These are phyloP conservation scores for Conus betulinus DNA, from an alignment of 1,140 invertebrate genomes.

Conservation along the genomic window DNA sequence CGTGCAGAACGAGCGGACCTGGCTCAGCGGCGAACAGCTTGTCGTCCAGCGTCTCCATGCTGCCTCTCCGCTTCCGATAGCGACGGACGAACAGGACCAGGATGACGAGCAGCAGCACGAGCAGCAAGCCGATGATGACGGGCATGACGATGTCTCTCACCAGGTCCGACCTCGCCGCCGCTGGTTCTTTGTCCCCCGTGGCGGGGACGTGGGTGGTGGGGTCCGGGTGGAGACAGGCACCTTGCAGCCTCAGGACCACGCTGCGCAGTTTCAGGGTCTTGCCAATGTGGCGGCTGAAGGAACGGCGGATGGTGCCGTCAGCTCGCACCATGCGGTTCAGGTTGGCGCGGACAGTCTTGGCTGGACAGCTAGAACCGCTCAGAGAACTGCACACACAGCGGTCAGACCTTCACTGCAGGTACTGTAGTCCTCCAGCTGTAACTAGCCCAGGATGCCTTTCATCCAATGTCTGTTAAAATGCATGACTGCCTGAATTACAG, in stretches of 20 bases:
- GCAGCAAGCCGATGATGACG: slow-evolving; percentile 40
- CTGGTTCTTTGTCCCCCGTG: background rate
- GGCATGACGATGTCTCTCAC: slow-evolving; percentile 46
- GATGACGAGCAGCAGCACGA: slow-evolving; percentile 41
- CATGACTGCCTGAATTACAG: too few relatives aligned
- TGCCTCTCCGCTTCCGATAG: slow-evolving; percentile 32
- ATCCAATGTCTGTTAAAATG: too few relatives aligned
- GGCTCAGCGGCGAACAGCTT: background rate
- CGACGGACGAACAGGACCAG: slow-evolving; percentile 34
- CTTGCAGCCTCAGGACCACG: slow-evolving; percentile 23
- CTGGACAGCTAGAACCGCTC: slow-evolving; percentile 20
- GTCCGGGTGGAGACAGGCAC: slow-evolving; percentile 34
- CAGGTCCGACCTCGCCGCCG: background rate
- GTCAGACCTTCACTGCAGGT: too few relatives aligned
- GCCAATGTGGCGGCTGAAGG: slow-evolving; percentile 33
- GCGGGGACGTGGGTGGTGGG: background rate
- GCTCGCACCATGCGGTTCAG: slow-evolving; percentile 27
- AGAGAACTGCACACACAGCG: slow-evolving; percentile 25
- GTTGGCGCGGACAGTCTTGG: slow-evolving; percentile 18
- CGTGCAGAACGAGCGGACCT: background rate
- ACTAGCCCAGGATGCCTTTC: background rate
- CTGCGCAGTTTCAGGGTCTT: background rate
- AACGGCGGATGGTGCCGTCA: slow-evolving; percentile 25
- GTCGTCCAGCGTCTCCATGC: slow-evolving; percentile 19
- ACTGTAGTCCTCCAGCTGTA: background rate